Evolutionary conservation across 2,797 vertebrate species (phyloP).

Genomic region (Eulemur rubriventer): DNA sequence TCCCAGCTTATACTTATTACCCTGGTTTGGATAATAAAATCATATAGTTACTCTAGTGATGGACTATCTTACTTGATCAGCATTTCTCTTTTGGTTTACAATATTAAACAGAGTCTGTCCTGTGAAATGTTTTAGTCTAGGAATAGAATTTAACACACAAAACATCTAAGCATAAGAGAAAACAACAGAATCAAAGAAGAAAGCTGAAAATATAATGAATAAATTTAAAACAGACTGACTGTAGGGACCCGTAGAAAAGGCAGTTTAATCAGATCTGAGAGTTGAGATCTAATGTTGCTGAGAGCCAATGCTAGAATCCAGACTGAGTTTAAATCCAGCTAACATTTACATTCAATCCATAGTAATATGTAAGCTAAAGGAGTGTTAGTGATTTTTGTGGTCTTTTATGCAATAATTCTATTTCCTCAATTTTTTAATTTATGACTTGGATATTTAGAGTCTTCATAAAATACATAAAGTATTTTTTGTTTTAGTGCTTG

Average conservation of each 20-base stretch:
- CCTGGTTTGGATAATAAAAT: not conserved
- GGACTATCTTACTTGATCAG: not conserved
- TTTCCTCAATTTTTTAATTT: conserved; percentile 9
- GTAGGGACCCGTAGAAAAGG: not conserved
- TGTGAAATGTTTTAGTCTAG: not conserved
- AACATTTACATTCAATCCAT: not conserved
- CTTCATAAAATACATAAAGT: not conserved
- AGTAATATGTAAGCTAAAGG: not conserved
- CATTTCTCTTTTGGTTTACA: not conserved
- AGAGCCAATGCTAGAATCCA: not conserved
- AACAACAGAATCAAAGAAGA: not conserved
- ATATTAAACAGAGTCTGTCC: not conserved
- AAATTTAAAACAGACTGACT: not conserved
- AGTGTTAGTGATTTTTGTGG: not conserved
- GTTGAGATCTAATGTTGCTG: not conserved
- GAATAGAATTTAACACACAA: not conserved
- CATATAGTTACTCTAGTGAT: not conserved
- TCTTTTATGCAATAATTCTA: conserved; percentile 17
- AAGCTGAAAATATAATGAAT: not conserved
- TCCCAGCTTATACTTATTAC: not conserved
- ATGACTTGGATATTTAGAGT: not conserved
- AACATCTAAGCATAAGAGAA: not conserved
- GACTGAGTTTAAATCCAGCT: not conserved
- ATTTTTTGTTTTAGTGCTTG: not conserved
- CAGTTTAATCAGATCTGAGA: not conserved